Conservation (phyloP, 2,113 vertebrate genomes). For the Nasalis larvatus region DNA sequence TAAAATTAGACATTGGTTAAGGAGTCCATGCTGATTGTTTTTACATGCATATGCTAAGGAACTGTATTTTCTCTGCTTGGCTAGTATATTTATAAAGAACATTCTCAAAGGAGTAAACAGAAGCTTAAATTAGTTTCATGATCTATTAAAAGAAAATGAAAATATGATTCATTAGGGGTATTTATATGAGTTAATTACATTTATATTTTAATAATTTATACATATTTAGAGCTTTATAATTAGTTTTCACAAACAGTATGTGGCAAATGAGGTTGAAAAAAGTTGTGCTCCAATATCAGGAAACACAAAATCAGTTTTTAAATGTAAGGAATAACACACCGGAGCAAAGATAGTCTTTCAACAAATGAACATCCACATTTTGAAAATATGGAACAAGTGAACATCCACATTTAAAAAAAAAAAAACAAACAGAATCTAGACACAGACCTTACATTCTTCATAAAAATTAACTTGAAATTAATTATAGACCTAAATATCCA, state of each 20-base stretch:
- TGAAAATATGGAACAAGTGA: background rate
- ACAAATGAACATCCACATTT: background rate
- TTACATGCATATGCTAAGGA: background rate
- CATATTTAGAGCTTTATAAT: conserved; percentile 19
- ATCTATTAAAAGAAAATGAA: conserved; percentile 35
- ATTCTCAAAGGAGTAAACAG: conserved; percentile 46
- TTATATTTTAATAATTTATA: conserved; percentile 44
- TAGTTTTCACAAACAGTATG: background rate
- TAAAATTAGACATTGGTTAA: background rate
- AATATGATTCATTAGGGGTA: background rate
- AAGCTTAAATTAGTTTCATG: background rate
- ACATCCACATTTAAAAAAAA: background rate
- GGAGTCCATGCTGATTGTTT: background rate
- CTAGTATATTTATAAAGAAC: background rate
- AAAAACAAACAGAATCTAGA: background rate
- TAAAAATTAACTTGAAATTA: background rate
- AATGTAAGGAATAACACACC: background rate
- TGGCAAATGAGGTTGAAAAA: background rate
- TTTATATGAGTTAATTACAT: background rate
- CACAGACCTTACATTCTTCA: background rate
- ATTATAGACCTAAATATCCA: background rate
- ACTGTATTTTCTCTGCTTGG: background rate
- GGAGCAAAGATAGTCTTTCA: background rate
- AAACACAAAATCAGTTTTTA: background rate
- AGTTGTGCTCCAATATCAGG: background rate